Conservation (phyloP, 2,113 vertebrate genomes). For the Nannobrachium achirus region DNA sequence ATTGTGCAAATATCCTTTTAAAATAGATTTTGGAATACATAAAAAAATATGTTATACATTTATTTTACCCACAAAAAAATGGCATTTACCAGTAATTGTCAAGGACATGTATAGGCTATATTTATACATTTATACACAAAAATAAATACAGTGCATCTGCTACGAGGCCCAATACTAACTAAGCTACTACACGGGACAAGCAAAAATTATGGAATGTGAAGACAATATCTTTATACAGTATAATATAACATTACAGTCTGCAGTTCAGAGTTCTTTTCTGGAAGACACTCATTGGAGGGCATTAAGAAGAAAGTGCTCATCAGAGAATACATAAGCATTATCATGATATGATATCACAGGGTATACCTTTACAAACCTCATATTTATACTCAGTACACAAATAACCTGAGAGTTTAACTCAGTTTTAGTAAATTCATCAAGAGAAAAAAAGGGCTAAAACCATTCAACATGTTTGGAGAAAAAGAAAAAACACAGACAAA, state of each 20-base stretch:
- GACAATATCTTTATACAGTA: neutral
- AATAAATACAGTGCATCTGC: slow-evolving; percentile 50
- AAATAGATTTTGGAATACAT: neutral
- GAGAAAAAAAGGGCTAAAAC: neutral
- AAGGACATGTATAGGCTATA: slow-evolving; percentile 19
- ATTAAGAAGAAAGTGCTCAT: slow-evolving; percentile 38
- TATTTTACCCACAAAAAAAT: too few species aligned
- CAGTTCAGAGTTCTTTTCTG: too few species aligned
- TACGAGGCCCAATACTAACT: neutral
- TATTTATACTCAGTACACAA: slow-evolving; percentile 21
- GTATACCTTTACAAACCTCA: neutral
- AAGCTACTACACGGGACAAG: neutral
- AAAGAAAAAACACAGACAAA: neutral
- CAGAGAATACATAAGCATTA: slow-evolving; percentile 15
- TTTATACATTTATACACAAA: slow-evolving; percentile 67
- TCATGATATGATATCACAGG: neutral
- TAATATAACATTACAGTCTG: neutral
- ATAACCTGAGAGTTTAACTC: slow-evolving; percentile 37
- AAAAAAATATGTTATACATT: slow-evolving; percentile 1
- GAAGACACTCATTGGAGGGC: neutral
- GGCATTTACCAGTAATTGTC: too few species aligned
- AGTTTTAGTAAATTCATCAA: neutral
- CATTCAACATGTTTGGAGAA: slow-evolving; percentile 6
- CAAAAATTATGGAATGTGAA: neutral
- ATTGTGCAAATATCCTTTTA: neutral